phyloP scores from a whole-genome alignment of 2,113 vertebrate genomes.

The Eurystomus gularis region DNA sequence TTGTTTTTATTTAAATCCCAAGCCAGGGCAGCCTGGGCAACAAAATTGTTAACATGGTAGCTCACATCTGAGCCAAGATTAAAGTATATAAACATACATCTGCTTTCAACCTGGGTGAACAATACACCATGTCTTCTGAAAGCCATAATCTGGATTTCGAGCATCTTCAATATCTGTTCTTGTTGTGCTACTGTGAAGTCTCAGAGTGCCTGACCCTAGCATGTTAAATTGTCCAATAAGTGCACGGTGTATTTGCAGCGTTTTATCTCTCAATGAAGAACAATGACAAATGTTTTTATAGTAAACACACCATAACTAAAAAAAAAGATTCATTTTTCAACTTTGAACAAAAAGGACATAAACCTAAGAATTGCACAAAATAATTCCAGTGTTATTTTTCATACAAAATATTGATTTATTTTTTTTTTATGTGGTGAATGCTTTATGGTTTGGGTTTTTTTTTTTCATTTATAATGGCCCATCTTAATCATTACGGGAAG shows the following conservation, averaged over 20 bases:
- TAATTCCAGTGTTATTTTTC: background rate
- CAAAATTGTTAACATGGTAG: slow-evolving; percentile 70
- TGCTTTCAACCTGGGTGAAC: slow-evolving; percentile 58
- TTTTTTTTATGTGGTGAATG: background rate
- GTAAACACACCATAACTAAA: slow-evolving; percentile 27
- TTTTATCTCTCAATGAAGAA: slow-evolving; percentile 56
- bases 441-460: background rate
- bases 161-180: slow-evolving; percentile 22
- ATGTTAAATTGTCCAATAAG: slow-evolving; percentile 18
- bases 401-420: background rate
- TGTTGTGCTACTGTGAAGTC: slow-evolving; percentile 21
- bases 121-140: background rate
- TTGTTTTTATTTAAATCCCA: slow-evolving; percentile 85
- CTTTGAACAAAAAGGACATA: slow-evolving; percentile 15
- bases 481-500: slow-evolving; percentile 38
- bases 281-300: slow-evolving; percentile 56
- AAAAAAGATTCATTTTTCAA: slow-evolving; percentile 33
- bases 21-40: slow-evolving; percentile 73
- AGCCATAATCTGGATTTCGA: slow-evolving; percentile 26
- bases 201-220: background rate
- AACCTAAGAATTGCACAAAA: slow-evolving; percentile 23
- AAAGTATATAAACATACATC: slow-evolving; percentile 53
- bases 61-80: slow-evolving; percentile 72
- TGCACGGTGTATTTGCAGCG: background rate
- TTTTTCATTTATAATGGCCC: background rate